Base-by-base conservation (phyloP, 92 coral and sea anemone genomes). In the Actinernus sp. region DNA sequence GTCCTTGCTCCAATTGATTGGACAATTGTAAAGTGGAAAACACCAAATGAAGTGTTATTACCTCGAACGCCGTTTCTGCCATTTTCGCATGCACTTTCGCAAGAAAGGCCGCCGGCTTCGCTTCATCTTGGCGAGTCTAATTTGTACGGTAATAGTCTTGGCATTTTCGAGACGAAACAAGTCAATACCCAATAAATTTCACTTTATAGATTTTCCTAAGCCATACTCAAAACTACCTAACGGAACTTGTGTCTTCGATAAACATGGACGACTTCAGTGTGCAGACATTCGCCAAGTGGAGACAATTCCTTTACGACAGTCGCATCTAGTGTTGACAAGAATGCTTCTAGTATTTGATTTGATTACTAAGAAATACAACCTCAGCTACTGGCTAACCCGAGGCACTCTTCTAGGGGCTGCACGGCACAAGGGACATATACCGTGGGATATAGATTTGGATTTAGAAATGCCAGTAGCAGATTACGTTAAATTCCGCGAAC, bases 341-440 rank as follows among this genome's bases (percentile, higher is more conserved):
- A 74, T 89, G 88, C 39, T 89, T 21, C 52, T 81, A 29, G 43
- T 78, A 14, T 73, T 89, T 28, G 81, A 79, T 47, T 68, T 67
- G 3, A 55, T 89, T 53, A 77, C 91, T 1, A 64, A 58, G 28
- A 84, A 79, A 44, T 60, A 89, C 50, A 49, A 58, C 19, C 23
- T 84, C 11, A 36, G 48, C 9, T 84, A 84, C 60, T 89, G 96
- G 96, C 45, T 89, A 2, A 39, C 81, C 12, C 51, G 76, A 26
- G 96, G 91, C n/a, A 68, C 96, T 9, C 76, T 89, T 0, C 84
- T 89, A 0, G 96, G 91, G 0, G 96, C 96, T 7, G 96, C 88
- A 3, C 73, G 91, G 51, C 91, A 84, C 31, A 29, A 26, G 11
- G 96, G 96, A 26, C 62, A 78, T 14, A 69, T 89, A 26, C 96